phyloP scores from a whole-genome alignment of 2,797 vertebrate species.

The Sebastes itinus region DNA sequence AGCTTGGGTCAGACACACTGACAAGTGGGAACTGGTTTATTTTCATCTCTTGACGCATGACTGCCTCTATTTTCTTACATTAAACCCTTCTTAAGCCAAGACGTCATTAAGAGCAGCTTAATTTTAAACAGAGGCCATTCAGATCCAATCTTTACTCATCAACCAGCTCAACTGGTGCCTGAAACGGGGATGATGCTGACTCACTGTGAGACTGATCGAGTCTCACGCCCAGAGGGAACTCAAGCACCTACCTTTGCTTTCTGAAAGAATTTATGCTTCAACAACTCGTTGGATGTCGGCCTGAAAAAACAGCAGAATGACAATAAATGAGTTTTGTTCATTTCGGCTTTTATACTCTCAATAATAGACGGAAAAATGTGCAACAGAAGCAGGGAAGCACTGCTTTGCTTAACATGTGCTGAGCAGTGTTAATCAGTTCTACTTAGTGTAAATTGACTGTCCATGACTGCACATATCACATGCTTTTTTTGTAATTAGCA shows the following conservation, averaged over 20 bases:
- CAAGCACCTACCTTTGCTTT: slow-evolving; percentile 92
- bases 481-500: background rate
- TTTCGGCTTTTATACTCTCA: background rate
- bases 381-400: background rate
- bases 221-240: slow-evolving; percentile 5
- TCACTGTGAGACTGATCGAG: slow-evolving; percentile 12
- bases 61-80: background rate
- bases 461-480: background rate
- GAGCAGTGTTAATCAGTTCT: background rate
- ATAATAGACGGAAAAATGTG: background rate
- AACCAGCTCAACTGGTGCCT: background rate
- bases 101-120: background rate
- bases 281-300: slow-evolving; percentile 93
- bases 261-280: slow-evolving; percentile 98
- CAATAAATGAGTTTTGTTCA: slow-evolving; percentile 10
- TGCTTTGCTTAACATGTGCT: background rate
- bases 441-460: background rate
- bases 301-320: slow-evolving; percentile 81
- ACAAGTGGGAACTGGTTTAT: background rate
- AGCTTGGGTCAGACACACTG: slow-evolving; percentile 25
- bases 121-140: background rate
- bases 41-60: background rate
- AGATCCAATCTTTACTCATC: slow-evolving; percentile 36
- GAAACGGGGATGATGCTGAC: slow-evolving; percentile 27
- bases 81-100: background rate